phyloP scores from a whole-genome alignment of 2,888 invertebrate genomes.

The Fragum sueziense region DNA sequence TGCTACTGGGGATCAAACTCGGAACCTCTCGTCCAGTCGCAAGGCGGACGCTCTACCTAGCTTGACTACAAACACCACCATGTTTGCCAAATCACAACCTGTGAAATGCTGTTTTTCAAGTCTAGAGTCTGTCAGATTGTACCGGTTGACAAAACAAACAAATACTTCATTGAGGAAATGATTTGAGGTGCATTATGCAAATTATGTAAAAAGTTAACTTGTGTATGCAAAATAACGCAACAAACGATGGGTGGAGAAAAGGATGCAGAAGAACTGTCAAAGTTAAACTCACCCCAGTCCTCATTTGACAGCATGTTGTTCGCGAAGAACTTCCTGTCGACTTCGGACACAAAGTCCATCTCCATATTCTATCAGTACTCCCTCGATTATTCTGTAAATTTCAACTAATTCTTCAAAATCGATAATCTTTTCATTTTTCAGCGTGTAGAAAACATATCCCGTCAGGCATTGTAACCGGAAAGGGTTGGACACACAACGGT shows the following conservation, averaged over 20 bases:
- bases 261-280: background rate
- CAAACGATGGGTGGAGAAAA: slow-evolving; percentile 1
- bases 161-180: background rate
- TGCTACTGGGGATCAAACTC: too few species aligned
- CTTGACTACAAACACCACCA: too few species aligned
- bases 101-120: too few species aligned
- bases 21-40: too few species aligned
- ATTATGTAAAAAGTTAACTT: too few species aligned
- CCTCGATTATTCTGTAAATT: background rate
- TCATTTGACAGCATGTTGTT: slow-evolving; percentile 71
- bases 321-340: slow-evolving; percentile 71
- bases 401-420: slow-evolving; percentile 23
- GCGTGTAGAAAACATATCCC: slow-evolving; percentile 58
- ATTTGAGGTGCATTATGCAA: background rate
- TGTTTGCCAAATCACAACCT: too few species aligned
- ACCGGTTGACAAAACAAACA: too few species aligned
- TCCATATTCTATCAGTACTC: slow-evolving; percentile 44
- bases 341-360: slow-evolving; percentile 69
- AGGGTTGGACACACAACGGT: slow-evolving; percentile 7
- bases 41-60: too few species aligned
- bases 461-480: slow-evolving; percentile 29
- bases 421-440: slow-evolving; percentile 53
- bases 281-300: slow-evolving; percentile 65
- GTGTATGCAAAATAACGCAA: slow-evolving; percentile 1
- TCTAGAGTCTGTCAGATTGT: too few species aligned